phyloP scores from a whole-genome alignment of 1,140 invertebrate species.

The Drosophila sulfurigaster region DNA sequence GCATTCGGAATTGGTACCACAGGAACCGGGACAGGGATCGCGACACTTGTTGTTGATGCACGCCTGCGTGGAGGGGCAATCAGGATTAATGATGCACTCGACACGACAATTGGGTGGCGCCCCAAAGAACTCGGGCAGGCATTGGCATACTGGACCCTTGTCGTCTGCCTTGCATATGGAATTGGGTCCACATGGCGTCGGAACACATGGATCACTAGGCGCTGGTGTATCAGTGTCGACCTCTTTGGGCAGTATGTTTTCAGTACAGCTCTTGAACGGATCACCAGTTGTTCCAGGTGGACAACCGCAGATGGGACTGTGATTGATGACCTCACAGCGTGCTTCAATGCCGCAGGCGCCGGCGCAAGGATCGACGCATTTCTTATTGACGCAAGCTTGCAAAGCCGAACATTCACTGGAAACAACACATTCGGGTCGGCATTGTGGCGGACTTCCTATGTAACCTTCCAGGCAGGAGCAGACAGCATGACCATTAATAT shows the following conservation, averaged over 20 bases:
- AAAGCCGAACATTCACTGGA: conserved; percentile 92
- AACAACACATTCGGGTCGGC: conserved; percentile 93
- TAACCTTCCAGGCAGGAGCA: conserved; percentile 92
- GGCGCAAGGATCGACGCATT: conserved; percentile 93
- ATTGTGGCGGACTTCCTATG: conserved; percentile 91
- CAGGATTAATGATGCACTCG: conserved; percentile 90
- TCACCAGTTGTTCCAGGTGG: conserved; percentile 92
- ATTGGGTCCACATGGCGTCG: conserved; percentile 90
- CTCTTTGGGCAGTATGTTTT: conserved; percentile 85
- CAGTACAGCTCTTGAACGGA: conserved; percentile 92
- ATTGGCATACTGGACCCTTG: conserved; percentile 88
- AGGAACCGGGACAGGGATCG: conserved; percentile 90
- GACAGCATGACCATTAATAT: conserved; percentile 89
- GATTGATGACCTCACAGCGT: conserved; percentile 94
- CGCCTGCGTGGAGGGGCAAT: conserved; percentile 89
- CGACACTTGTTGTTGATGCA: conserved; percentile 90
- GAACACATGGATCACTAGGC: conserved; percentile 87
- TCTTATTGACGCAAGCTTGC: conserved; percentile 92
- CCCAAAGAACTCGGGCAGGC: conserved; percentile 89
- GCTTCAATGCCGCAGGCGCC: conserved; percentile 92
- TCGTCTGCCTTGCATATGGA: conserved; percentile 88
- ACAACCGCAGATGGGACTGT: conserved; percentile 94
- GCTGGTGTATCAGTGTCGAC: conserved; percentile 47
- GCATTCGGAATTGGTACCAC: conserved; percentile 91
- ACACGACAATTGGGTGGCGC: conserved; percentile 90